These are phyloP conservation scores for Clarias magur DNA, from an alignment of 2,113 vertebrate species.

Conservation along the genomic window DNA sequence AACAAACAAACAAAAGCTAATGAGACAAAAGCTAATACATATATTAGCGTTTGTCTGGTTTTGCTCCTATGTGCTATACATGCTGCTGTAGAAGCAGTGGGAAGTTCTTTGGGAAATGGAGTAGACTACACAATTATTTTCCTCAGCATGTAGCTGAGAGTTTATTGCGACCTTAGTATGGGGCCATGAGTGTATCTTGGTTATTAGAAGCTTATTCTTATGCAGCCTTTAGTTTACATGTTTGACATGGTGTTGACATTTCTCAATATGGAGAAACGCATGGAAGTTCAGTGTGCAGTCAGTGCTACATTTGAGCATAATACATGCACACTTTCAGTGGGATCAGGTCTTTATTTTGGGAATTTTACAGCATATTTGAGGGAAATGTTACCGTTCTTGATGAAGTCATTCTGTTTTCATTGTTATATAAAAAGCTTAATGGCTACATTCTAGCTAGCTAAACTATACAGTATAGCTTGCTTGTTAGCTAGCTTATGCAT, in stretches of 20 bases:
- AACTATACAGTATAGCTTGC: not conserved
- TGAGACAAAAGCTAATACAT: too few species aligned
- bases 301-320: not conserved
- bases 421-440: not conserved
- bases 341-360: rapidly evolving
- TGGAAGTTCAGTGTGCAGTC: not conserved
- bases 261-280: not conserved
- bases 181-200: not conserved
- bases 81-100: not conserved
- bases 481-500: not conserved
- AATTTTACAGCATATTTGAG: not conserved
- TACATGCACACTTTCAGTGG: too few species aligned
- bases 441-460: not conserved
- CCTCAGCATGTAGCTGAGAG: not conserved
- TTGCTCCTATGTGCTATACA: too few species aligned
- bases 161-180: not conserved
- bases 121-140: constrained; percentile 9
- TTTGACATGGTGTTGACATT: not conserved
- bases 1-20: too few species aligned
- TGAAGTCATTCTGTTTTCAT: not conserved
- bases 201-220: not conserved
- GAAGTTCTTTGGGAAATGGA: not conserved
- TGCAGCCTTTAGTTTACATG: not conserved
- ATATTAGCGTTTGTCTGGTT: not conserved
- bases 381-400: not conserved